Base-by-base conservation (phyloP, 2,113 vertebrate genomes). In the Chaetura pelagica region DNA sequence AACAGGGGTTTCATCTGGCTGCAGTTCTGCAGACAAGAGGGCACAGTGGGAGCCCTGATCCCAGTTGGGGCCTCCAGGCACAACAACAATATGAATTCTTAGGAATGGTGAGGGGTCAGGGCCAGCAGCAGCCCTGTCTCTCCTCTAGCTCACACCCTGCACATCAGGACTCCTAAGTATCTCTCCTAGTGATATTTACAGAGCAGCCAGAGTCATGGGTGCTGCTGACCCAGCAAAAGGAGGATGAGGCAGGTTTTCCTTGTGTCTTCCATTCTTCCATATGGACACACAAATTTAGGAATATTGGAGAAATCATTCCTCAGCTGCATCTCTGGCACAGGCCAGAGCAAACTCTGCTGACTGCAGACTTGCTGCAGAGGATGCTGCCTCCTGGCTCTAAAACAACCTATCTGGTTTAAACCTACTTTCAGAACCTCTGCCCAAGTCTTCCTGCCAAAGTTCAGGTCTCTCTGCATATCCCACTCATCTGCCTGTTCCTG, bases 51-150 rank as follows among this genome's bases (percentile, higher is more conserved):
- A 85, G 84, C 64, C 61, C 84, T 44, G 63, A 35, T 57, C 38
- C 64, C 90, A 59, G 82, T 34, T 67, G 61, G 91, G 75, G 29
- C 66, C 93, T 71, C 58, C 75, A 79, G 93, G 87, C 85, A 81
- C 87, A 91, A 26, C 57, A 29, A 29, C 12, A 16, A 71, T 32
- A 27, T 0, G 8, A 74, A 54, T 52, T 48, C 32, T 40, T 51
- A 92, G 69, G n/a, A 24, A 38, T 9, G 19, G 44, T 21, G 77
- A 91, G 21, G 7, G 1, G 76, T 26, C n/a, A 30, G 94, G 68
- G 68, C 72, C 76, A 58, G 68, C 84, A 58, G 73, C 80, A 93
- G 64, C 75, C 40, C 51, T 85, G 82, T 40, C 57, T 42, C 49
- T 64, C 35, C 32, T 66, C 58, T 44, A 62, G 82, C 72, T 86